phyloP scores from a whole-genome alignment of 1,140 invertebrate species.

The Triops longicaudatus region DNA sequence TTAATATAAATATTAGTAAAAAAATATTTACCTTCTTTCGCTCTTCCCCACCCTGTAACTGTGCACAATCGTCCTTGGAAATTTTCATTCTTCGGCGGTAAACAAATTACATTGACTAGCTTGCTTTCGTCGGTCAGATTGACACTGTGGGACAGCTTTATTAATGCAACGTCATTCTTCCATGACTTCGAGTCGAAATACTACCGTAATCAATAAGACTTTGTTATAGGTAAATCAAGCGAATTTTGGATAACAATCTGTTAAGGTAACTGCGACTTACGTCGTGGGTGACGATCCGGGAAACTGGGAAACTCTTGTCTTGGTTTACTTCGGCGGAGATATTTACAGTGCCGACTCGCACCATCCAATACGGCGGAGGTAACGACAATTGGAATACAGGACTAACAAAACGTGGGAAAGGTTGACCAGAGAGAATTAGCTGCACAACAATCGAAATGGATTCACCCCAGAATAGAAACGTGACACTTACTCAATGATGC shows the following conservation, averaged over 20 bases:
- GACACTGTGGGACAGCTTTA: neutral
- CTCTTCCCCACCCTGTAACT: conserved; percentile 18
- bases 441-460: neutral
- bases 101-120: neutral
- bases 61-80: conserved; percentile 18
- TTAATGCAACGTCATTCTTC: conserved; percentile 9
- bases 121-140: neutral
- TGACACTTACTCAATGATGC: conserved; percentile 69
- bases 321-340: neutral
- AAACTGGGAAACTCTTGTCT: neutral
- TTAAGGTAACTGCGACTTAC: neutral
- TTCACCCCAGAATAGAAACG: neutral
- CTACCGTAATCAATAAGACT: neutral
- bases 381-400: conserved; percentile 9
- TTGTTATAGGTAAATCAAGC: neutral
- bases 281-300: neutral
- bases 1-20: neutral
- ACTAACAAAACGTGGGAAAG: neutral
- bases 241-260: no score
- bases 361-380: neutral
- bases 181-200: neutral
- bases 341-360: neutral
- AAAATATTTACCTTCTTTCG: neutral
- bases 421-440: neutral
- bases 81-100: conserved; percentile 9